Conservation (phyloP, 2,797 vertebrate species). For the Amblyraja radiata region DNA sequence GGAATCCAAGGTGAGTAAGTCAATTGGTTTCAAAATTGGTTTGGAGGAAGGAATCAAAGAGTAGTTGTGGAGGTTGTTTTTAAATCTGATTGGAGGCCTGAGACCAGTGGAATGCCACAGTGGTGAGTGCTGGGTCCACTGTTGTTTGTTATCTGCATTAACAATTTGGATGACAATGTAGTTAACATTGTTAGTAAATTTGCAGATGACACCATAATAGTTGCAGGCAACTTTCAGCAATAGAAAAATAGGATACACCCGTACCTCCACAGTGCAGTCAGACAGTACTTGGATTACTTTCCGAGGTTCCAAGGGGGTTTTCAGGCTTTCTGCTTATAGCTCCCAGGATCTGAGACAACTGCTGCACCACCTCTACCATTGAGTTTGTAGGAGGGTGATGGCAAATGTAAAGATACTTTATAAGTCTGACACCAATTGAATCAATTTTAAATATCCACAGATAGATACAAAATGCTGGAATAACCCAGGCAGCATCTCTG, state of each 20-base stretch:
- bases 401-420: not conserved
- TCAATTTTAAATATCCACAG: not conserved
- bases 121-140: no score
- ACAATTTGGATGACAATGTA: no score
- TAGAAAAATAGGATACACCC: not conserved
- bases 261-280: not conserved
- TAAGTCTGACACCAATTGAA: not conserved
- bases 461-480: no score
- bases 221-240: not conserved
- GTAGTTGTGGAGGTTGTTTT: no score
- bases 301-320: not conserved
- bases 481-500: no score
- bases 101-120: no score
- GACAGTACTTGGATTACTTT: not conserved
- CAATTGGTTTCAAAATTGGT: no score
- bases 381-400: not conserved
- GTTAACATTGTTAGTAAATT: no score
- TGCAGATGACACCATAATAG: not conserved
- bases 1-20: no score
- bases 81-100: no score
- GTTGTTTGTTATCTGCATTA: no score
- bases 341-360: not conserved
- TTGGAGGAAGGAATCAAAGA: no score
- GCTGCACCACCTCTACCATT: not conserved
- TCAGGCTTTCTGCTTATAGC: not conserved